Evolutionary conservation across 1,140 invertebrate species (phyloP).

Genomic region (Riptortus pedestris): DNA sequence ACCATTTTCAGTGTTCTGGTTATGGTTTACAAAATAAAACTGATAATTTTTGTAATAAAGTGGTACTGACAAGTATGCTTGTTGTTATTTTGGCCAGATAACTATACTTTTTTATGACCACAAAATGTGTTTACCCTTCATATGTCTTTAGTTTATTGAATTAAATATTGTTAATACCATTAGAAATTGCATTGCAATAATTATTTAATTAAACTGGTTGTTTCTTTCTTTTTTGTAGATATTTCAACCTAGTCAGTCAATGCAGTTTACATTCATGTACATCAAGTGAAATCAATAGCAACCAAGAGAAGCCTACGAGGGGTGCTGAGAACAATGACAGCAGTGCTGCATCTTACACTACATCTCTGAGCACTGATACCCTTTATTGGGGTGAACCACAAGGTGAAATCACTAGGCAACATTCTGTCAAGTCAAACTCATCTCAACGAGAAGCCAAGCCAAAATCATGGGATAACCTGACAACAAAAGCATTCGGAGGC

Average conservation of each 20-base stretch:
- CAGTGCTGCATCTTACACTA: conserved; percentile 64
- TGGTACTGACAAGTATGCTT: no score
- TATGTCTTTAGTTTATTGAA: no score
- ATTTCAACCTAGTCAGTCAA: conserved; percentile 45
- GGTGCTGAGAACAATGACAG: conserved; percentile 42
- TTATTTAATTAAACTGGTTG: no score
- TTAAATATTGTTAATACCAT: no score
- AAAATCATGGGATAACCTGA: conserved; percentile 78
- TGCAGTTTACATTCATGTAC: conserved; percentile 70
- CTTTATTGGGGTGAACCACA: conserved; percentile 51
- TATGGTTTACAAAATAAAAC: no score
- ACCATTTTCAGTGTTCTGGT: no score
- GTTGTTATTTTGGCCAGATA: no score
- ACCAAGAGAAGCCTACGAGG: conserved; percentile 10
- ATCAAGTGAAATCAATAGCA: conserved; percentile 52
- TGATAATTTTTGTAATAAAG: no score
- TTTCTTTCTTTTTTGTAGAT: conserved; percentile 17
- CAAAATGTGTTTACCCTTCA: no score
- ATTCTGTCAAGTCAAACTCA: conserved; percentile 32
- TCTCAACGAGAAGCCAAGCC: conserved; percentile 54
- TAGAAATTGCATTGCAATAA: no score
- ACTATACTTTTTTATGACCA: no score
- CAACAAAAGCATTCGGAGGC: conserved; percentile 67
- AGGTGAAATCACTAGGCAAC: conserved; percentile 29
- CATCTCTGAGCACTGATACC: conserved; percentile 70